Conservation (phyloP, 2,113 vertebrate species). For the Bettongia penicillata region DNA sequence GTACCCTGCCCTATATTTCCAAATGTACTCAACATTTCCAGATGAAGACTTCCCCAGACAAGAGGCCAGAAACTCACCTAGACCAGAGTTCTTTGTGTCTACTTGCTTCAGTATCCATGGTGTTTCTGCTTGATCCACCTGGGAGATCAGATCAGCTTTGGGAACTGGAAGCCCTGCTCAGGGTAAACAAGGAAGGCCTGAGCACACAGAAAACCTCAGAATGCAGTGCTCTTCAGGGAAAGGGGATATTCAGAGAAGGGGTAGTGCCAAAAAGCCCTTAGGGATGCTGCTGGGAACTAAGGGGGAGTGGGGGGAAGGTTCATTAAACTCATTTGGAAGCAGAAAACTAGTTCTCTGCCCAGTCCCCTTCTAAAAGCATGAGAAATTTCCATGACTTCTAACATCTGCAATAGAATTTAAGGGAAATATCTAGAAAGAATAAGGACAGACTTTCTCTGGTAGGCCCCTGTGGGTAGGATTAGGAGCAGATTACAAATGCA, state of each 20-base stretch:
- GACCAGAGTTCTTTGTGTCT: not conserved
- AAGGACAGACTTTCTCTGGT: not conserved
- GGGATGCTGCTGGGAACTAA: not conserved
- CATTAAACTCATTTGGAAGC: not conserved
- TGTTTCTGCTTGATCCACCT: not conserved
- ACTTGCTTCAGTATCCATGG: not conserved
- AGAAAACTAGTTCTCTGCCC: not conserved
- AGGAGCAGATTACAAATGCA: not conserved
- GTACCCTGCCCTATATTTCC: not conserved
- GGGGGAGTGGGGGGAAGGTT: not conserved
- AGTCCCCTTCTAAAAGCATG: not conserved
- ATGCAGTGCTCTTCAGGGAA: not conserved
- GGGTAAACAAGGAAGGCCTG: not conserved
- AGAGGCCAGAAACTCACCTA: not conserved
- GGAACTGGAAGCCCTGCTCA: not conserved
- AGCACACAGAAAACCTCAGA: not conserved
- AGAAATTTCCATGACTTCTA: not conserved
- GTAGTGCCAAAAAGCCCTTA: not conserved
- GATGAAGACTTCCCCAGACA: not conserved
- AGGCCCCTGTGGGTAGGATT: not conserved
- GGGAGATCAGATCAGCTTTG: not conserved
- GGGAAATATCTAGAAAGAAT: not conserved
- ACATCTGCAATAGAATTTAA: not conserved
- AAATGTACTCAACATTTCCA: not conserved
- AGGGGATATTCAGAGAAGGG: not conserved